Percentiles rank a stretch among this genome's conserved stretches.
Conservation (phyloP, 2,113 vertebrate species). For the Sebastes fasciatus region DNA sequence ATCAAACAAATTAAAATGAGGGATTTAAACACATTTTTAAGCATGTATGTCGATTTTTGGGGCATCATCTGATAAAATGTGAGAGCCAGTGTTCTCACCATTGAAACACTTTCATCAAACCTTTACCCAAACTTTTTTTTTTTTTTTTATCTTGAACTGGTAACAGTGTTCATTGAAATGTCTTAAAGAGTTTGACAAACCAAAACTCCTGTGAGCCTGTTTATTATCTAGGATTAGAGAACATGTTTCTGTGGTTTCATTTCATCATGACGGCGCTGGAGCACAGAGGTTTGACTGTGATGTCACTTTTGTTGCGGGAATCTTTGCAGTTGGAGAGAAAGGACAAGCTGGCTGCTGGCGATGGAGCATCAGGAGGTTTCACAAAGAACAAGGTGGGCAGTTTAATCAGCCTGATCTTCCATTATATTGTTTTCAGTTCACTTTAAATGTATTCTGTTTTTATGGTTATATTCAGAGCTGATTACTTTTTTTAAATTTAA, state of each 20-base stretch:
- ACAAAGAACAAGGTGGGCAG: conserved; percentile 89
- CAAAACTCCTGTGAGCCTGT: background rate
- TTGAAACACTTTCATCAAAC: background rate
- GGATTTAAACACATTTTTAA: background rate
- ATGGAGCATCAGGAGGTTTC: conserved; percentile 81
- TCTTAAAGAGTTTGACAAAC: background rate
- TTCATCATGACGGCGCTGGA: no score
- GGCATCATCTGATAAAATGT: background rate
- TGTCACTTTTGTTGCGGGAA: background rate
- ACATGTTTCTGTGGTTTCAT: background rate
- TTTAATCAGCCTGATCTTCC: background rate
- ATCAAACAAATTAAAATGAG: background rate
- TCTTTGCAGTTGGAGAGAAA: conserved; percentile 82
- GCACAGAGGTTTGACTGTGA: background rate
- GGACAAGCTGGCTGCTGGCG: conserved; percentile 69
- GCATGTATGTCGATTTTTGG: background rate
- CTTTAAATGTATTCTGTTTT: background rate
- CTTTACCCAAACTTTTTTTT: background rate
- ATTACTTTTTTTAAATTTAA: background rate
- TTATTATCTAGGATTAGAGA: background rate
- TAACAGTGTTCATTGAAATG: background rate
- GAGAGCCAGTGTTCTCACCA: background rate
- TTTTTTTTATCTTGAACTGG: background rate
- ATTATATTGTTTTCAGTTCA: background rate
- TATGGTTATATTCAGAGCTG: background rate